Percentiles rank a stretch among this genome's conserved stretches.
phyloP scores from a whole-genome alignment of 2,888 invertebrate species.

The Melikaiella ostensackeni region DNA sequence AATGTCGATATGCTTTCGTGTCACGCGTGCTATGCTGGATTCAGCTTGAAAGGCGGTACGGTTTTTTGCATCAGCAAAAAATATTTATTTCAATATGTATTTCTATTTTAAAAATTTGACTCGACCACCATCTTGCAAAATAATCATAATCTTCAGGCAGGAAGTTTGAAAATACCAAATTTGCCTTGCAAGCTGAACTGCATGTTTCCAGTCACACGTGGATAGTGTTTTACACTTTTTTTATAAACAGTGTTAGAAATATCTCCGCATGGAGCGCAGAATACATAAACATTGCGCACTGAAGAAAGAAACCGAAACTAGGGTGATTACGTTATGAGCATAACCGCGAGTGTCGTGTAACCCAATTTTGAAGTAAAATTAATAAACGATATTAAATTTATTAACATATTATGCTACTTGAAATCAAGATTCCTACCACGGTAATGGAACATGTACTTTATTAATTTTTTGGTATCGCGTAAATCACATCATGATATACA shows the following conservation, averaged over 20 bases:
- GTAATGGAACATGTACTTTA: slow-evolving; percentile 36
- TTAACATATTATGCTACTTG: slow-evolving; percentile 29
- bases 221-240: slow-evolving; percentile 34
- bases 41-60: slow-evolving; percentile 45
- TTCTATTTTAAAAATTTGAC: not conserved
- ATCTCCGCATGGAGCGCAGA: slow-evolving; percentile 24
- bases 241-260: slow-evolving; percentile 33
- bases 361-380: slow-evolving; percentile 39
- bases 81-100: not conserved
- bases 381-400: slow-evolving; percentile 35
- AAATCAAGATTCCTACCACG: slow-evolving; percentile 35
- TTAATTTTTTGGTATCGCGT: slow-evolving; percentile 40
- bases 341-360: slow-evolving; percentile 35
- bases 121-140: slow-evolving; percentile 6
- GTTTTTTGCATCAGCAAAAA: not conserved
- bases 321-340: slow-evolving; percentile 32
- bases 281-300: slow-evolving; percentile 38
- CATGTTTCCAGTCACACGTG: slow-evolving; percentile 39
- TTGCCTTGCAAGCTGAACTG: slow-evolving; percentile 37
- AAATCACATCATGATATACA: slow-evolving; percentile 38
- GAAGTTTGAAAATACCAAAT: slow-evolving; percentile 38
- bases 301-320: slow-evolving; percentile 35
- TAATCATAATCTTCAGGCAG: slow-evolving; percentile 36
- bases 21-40: slow-evolving; percentile 51
- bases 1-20: slow-evolving; percentile 69